Evolutionary conservation across 2,797 vertebrate genomes (phyloP).

Genomic region (Lycodopsis pacificus): DNA sequence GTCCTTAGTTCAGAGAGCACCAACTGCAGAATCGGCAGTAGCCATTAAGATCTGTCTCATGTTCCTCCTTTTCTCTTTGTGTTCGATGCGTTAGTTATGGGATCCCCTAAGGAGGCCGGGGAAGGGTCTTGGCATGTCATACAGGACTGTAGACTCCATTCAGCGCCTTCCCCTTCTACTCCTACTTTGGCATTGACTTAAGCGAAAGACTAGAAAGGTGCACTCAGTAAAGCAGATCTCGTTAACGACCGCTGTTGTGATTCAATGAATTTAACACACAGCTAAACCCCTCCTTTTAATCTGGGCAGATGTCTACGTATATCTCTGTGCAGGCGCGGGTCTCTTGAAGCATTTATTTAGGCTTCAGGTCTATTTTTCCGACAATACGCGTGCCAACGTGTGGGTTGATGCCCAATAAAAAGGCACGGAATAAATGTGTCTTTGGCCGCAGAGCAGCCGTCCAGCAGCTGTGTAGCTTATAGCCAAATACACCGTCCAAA

Average conservation of each 20-base stretch:
- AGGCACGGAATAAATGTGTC: background rate
- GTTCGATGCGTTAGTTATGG: slow-evolving; percentile 7
- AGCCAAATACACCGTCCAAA: background rate
- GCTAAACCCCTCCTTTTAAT: too few relatives aligned
- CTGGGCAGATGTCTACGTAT: background rate
- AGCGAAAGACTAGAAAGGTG: background rate
- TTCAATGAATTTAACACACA: background rate
- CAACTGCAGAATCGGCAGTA: slow-evolving; percentile 18
- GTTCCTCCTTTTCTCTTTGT: slow-evolving; percentile 7
- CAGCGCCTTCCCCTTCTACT: slow-evolving; percentile 33
- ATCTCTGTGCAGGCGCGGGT: background rate
- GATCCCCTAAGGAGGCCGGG: slow-evolving; percentile 21
- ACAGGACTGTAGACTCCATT: slow-evolving; percentile 29
- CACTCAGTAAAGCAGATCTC: background rate
- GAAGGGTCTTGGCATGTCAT: slow-evolving; percentile 12
- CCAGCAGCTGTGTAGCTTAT: background rate
- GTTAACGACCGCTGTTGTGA: background rate
- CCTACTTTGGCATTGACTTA: slow-evolving; percentile 13
- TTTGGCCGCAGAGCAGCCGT: background rate
- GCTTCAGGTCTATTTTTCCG: background rate
- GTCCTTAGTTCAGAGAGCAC: slow-evolving; percentile 34
- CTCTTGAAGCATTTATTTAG: background rate
- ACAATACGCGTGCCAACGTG: background rate
- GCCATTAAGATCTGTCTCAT: slow-evolving; percentile 34
- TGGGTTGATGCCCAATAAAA: background rate